phyloP scores from a whole-genome alignment of 2,888 invertebrate species.

The Cryptus armator region DNA sequence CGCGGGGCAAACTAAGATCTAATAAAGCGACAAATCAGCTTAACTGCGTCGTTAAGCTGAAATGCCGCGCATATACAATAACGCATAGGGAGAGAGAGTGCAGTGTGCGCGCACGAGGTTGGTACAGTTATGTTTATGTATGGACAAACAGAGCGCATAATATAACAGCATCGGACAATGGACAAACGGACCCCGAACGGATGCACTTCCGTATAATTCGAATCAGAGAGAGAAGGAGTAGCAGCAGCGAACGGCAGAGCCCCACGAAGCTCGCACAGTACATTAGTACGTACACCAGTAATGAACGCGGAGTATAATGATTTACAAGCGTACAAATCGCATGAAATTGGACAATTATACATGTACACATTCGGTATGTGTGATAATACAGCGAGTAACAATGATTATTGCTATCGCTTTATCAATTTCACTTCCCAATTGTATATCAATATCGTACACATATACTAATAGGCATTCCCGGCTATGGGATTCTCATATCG shows the following conservation, averaged over 20 bases:
- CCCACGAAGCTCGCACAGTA: neutral
- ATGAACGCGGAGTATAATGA: slow-evolving; percentile 62
- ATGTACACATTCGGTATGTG: slow-evolving; percentile 56
- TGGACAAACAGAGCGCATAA: slow-evolving; percentile 62
- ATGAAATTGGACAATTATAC: slow-evolving; percentile 63
- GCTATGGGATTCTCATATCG: slow-evolving; percentile 12
- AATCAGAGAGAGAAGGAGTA: neutral
- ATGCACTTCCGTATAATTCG: slow-evolving; percentile 40
- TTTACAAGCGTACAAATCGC: slow-evolving; percentile 66
- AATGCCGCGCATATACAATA: slow-evolving; percentile 73
- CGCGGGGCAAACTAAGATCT: slow-evolving; percentile 82
- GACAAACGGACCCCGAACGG: slow-evolving; percentile 57
- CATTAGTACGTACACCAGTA: slow-evolving; percentile 46
- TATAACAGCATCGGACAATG: slow-evolving; percentile 63
- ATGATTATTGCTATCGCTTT: slow-evolving; percentile 62
- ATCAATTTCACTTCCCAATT: slow-evolving; percentile 60
- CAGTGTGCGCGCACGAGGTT: slow-evolving; percentile 55
- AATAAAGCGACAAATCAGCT: slow-evolving; percentile 85
- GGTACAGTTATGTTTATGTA: slow-evolving; percentile 37
- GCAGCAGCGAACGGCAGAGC: neutral
- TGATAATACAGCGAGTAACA: slow-evolving; percentile 57
- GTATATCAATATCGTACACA: slow-evolving; percentile 53
- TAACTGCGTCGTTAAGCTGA: slow-evolving; percentile 71
- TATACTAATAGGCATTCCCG: neutral
- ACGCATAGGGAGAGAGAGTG: slow-evolving; percentile 73